Percentiles rank a stretch among this genome's conserved stretches.
Conservation (phyloP, 2,113 vertebrate species). For the Neopipo cinnamomea region DNA sequence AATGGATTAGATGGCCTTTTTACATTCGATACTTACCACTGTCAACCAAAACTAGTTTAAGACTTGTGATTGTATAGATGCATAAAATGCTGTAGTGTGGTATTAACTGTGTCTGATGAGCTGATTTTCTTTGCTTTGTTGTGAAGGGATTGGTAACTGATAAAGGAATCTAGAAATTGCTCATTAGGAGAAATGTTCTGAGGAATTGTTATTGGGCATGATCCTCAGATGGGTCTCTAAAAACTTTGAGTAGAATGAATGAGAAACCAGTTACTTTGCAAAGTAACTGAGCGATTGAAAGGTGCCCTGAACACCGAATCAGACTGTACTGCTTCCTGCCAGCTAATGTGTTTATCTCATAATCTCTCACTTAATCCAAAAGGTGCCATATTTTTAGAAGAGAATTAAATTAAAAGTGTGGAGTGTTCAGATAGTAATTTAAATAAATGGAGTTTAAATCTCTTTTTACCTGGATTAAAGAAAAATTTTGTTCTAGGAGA, state of each 20-base stretch:
- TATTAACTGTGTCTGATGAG: neutral
- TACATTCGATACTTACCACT: neutral
- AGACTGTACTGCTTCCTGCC: neutral
- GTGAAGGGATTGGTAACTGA: neutral
- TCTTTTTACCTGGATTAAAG: neutral
- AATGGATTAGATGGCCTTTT: slow-evolving; percentile 20
- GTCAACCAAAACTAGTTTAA: neutral
- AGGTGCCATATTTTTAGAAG: neutral
- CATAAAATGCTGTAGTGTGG: neutral
- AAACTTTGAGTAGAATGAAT: neutral
- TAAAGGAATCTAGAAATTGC: neutral
- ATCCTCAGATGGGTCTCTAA: neutral
- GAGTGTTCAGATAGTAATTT: neutral
- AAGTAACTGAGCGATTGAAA: neutral
- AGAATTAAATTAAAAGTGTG: neutral
- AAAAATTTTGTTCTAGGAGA: neutral
- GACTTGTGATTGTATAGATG: neutral
- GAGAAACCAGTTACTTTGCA: neutral
- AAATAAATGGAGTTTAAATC: neutral
- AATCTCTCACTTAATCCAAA: neutral
- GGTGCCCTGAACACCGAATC: neutral
- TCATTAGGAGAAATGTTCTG: neutral
- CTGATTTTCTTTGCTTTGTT: neutral
- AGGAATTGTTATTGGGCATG: neutral
- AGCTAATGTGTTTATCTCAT: neutral